A percentile compares a stretch with the other conserved stretches of the same genome.
Conservation (phyloP, 2,888 invertebrate species). For the Ceramica pisi region DNA sequence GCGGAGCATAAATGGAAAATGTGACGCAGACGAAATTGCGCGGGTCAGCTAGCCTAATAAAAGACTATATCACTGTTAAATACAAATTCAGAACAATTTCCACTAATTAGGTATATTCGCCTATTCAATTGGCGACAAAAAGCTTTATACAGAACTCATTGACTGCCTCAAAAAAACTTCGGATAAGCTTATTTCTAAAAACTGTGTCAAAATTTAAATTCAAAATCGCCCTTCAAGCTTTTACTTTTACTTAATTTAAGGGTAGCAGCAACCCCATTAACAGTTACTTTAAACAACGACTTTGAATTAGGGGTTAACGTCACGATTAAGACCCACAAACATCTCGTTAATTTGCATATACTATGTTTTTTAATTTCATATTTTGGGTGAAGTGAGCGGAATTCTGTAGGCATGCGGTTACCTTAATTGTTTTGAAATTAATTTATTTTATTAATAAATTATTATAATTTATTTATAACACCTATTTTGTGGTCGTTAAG, state of each 20-base stretch:
- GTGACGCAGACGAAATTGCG: no score
- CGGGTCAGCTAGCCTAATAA: no score
- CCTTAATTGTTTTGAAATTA: slow-evolving; percentile 33
- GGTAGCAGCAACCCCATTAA: slow-evolving; percentile 47
- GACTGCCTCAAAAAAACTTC: not conserved
- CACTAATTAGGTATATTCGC: no score
- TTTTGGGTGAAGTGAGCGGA: slow-evolving; percentile 33
- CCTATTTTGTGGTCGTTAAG: slow-evolving; percentile 27
- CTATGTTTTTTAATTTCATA: slow-evolving; percentile 39
- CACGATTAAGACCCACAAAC: slow-evolving; percentile 46
- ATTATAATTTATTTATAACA: slow-evolving; percentile 54
- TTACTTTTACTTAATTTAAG: slow-evolving; percentile 14
- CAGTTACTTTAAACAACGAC: slow-evolving; percentile 64
- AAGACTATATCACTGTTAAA: no score
- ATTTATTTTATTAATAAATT: slow-evolving; percentile 39
- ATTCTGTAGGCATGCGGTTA: slow-evolving; percentile 38
- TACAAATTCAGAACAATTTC: no score
- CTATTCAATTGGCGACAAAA: no score
- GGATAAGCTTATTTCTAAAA: not conserved
- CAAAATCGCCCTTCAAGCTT: slow-evolving; percentile 12
- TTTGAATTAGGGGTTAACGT: slow-evolving; percentile 46
- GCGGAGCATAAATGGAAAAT: no score
- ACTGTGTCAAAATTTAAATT: slow-evolving; percentile 5
- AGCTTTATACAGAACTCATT: not conserved
- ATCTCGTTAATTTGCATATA: slow-evolving; percentile 60